phyloP scores from a whole-genome alignment of 2,113 vertebrate genomes.

The Myrmophylax atrothorax region DNA sequence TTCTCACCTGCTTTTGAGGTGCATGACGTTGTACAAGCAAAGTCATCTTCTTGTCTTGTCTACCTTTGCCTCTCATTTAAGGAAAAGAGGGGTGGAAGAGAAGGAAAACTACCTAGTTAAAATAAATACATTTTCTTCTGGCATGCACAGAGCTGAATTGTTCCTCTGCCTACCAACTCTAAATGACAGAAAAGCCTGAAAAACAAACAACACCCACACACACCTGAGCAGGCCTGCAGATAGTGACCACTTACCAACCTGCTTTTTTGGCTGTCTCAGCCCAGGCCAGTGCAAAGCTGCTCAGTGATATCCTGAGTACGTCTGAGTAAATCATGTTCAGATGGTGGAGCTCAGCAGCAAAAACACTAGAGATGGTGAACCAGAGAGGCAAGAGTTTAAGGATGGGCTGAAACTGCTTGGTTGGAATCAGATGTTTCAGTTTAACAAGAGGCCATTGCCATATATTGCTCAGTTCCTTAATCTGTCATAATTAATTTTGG shows the following conservation, averaged over 20 bases:
- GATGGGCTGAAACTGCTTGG: neutral
- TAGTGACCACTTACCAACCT: neutral
- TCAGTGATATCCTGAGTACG: neutral
- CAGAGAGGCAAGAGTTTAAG: neutral
- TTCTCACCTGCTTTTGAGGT: neutral
- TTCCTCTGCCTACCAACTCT: neutral
- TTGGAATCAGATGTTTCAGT: conserved; percentile 2
- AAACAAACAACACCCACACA: neutral
- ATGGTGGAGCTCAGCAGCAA: neutral
- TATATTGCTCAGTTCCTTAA: neutral
- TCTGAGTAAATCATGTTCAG: neutral
- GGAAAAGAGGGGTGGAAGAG: neutral
- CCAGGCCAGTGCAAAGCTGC: neutral
- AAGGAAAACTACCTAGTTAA: neutral
- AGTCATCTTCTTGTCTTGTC: neutral
- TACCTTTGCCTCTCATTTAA: neutral
- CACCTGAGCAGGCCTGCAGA: neutral
- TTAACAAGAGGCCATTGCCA: neutral
- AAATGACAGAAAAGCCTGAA: neutral
- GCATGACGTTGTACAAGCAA: neutral
- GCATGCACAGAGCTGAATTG: neutral
- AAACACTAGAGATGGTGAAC: neutral
- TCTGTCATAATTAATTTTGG: conserved; percentile 31
- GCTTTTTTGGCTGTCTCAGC: neutral
- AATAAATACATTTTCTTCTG: neutral